Base-by-base conservation (phyloP, 2,888 invertebrate species). In the Morpho deidamia region DNA sequence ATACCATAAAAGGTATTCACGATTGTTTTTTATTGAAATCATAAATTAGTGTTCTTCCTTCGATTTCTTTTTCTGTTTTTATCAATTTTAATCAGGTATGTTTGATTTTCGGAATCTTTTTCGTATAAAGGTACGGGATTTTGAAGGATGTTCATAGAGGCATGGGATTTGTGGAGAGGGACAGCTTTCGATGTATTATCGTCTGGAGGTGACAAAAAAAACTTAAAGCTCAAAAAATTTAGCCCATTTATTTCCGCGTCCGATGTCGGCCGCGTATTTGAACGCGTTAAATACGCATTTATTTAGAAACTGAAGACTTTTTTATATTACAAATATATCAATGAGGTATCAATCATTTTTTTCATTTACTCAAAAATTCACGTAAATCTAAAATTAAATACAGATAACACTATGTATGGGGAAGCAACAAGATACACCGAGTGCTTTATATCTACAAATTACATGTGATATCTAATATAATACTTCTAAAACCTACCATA, bases 141-240 rank as follows among this genome's bases (percentile, higher is more conserved):
- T 57, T 76, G 60, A 58, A 75, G 78, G 62, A 88, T 81, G 60
- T 86, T 77, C 69, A 83, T 72, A 37, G 79, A 74, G 34, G 86
- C 87, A 56, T 74, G 74, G 64, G 84, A 83, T 43, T 70, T 70
- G 62, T 67, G 87, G 60, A 87, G 82, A 35, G 83, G 82, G 12
- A 81, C 73, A 47, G 64, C 74, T 54, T 57, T 52, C 49, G 63
- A 63, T 56, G 59, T 55, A 38, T 60, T 71, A 52, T 60, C 69
- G 70, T 76, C 85, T 86, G 76, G 51, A 72, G 73, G 66, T 62
- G 65, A 72, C 64, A 70, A 64, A 55, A 50, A 11, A 8, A 44
- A 11, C n/a, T 53, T 51, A 38, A 39, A 41, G 23, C 23, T 48
- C 33, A 11, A 47, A 37, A 14, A 49, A 9, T 23, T 47, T n/a